Conservation (phyloP, 2,113 vertebrate genomes). For the Podiceps cristatus region DNA sequence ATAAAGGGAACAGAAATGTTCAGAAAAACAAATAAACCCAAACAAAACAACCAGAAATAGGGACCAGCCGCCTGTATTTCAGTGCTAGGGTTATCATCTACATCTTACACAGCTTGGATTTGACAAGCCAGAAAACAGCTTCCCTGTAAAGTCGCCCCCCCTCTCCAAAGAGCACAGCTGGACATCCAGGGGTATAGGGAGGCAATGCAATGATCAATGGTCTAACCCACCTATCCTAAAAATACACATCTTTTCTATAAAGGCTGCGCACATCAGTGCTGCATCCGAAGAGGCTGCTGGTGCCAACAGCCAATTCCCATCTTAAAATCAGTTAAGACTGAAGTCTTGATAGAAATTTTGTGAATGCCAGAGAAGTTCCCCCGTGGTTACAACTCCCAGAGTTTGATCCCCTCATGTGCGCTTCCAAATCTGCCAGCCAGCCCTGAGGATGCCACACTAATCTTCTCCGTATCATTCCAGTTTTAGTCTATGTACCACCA, state of each 20-base stretch:
- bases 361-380: background rate
- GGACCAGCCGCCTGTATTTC: background rate
- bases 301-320: background rate
- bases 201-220: background rate
- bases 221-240: background rate
- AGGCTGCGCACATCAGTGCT: background rate
- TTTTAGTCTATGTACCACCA: background rate
- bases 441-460: constrained; percentile 33
- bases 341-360: background rate
- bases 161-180: background rate
- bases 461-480: constrained; percentile 26
- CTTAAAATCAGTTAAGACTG: background rate
- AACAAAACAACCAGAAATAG: too few relatives aligned
- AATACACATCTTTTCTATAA: background rate
- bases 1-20: background rate
- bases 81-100: background rate
- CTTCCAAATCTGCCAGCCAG: background rate
- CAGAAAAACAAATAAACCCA: too few relatives aligned
- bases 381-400: background rate
- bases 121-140: background rate
- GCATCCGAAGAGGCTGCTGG: background rate
- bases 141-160: background rate
- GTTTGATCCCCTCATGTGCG: background rate
- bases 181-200: background rate
- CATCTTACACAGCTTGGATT: background rate